Conservation (phyloP, 1,140 invertebrate genomes). For the Proctacanthus coquilletti region DNA sequence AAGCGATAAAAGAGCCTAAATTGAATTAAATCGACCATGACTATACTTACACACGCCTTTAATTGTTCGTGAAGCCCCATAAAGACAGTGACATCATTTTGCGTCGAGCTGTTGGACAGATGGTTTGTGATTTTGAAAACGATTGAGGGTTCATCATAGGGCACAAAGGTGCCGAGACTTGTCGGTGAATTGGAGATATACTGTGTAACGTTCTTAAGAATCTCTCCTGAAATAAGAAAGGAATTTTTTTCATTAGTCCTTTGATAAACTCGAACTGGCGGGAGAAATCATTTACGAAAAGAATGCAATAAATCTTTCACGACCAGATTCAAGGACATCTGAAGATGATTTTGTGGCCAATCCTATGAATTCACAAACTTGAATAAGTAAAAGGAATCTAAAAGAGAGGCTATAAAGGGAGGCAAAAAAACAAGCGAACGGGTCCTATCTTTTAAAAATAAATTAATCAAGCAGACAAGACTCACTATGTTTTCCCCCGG, state of each 20-base stretch:
- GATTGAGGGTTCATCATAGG: slow-evolving; percentile 10
- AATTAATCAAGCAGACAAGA: not conserved
- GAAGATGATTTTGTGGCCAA: too few relatives aligned
- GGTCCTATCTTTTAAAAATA: not conserved
- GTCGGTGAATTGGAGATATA: slow-evolving; percentile 13
- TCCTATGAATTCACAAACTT: not conserved
- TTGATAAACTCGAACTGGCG: not conserved
- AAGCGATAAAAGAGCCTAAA: too few relatives aligned
- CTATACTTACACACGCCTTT: slow-evolving; percentile 10
- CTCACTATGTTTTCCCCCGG: slow-evolving; percentile 9
- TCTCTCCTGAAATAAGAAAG: slow-evolving; percentile 8
- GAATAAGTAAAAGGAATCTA: not conserved
- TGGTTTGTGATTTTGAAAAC: slow-evolving; percentile 11
- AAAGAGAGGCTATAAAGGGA: not conserved
- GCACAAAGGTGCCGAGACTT: slow-evolving; percentile 7
- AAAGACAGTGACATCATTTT: slow-evolving; percentile 8
- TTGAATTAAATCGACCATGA: too few relatives aligned
- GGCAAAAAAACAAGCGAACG: not conserved
- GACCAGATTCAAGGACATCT: not conserved
- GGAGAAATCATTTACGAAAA: slow-evolving; percentile 3
- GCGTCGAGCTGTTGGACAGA: slow-evolving; percentile 5
- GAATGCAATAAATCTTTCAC: not conserved
- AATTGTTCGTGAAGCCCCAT: slow-evolving; percentile 10
- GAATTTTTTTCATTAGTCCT: not conserved
- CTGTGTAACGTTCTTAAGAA: slow-evolving; percentile 12